Evolutionary conservation across 1,140 invertebrate species (phyloP).

Genomic region (Antheraea pernyi): DNA sequence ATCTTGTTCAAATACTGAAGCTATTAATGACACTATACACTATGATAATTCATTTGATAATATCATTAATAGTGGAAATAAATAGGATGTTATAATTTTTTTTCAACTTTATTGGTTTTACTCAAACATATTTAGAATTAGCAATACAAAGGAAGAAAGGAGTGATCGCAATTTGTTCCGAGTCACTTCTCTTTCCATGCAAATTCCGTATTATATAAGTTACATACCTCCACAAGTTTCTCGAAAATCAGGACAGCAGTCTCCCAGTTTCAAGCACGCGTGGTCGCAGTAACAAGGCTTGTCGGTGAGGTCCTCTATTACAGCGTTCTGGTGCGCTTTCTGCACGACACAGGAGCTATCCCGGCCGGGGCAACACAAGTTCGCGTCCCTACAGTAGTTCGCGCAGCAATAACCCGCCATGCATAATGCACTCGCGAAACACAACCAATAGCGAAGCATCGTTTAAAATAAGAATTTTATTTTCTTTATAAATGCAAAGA

Average conservation of each 20-base stretch:
- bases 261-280: conserved; percentile 91
- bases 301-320: conserved; percentile 88
- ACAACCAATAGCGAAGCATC: conserved; percentile 64
- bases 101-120: no score
- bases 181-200: no score
- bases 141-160: no score
- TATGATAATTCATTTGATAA: no score
- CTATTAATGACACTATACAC: no score
- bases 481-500: no score
- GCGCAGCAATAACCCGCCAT: conserved; percentile 59
- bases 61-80: no score
- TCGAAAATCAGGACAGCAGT: conserved; percentile 92
- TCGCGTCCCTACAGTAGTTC: conserved; percentile 85
- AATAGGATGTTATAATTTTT: no score
- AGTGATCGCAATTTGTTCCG: no score
- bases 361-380: conserved; percentile 88
- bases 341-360: conserved; percentile 93
- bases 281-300: conserved; percentile 95
- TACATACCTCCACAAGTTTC: conserved; percentile 89
- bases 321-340: conserved; percentile 89
- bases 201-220: no score
- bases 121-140: no score
- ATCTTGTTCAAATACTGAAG: no score
- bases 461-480: conserved; percentile 10
- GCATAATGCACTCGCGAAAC: conserved; percentile 53